Conservation (phyloP, 2,113 vertebrate species). For the Spea multiplicata region DNA sequence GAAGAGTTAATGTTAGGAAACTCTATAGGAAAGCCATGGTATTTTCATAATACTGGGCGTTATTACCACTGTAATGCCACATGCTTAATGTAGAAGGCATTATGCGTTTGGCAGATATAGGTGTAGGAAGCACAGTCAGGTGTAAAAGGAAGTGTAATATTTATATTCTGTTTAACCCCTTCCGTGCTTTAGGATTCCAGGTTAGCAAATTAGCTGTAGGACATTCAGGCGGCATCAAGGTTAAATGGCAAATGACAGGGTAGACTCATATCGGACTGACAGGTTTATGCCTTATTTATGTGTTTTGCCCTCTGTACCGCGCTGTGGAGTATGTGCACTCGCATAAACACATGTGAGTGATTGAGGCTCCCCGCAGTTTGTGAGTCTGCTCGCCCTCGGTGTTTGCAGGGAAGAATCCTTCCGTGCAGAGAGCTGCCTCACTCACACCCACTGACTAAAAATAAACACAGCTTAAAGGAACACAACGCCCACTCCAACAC, state of each 20-base stretch:
- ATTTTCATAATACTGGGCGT: too few species aligned
- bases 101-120: too few species aligned
- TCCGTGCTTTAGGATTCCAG: too few species aligned
- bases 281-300: background rate
- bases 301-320: background rate
- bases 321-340: background rate
- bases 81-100: too few species aligned
- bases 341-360: background rate
- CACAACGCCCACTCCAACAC: conserved; percentile 10
- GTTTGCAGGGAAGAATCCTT: conserved; percentile 42
- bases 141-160: too few species aligned
- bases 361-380: background rate
- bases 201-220: too few species aligned
- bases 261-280: too few species aligned
- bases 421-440: conserved; percentile 17
- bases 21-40: background rate
- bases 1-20: background rate
- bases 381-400: conserved; percentile 22
- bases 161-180: too few species aligned
- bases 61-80: too few species aligned
- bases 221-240: too few species aligned
- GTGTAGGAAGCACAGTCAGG: too few species aligned
- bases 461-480: conserved; percentile 35
- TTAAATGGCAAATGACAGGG: too few species aligned
- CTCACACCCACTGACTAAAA: conserved; percentile 37